Evolutionary conservation across 2,888 invertebrate genomes (phyloP), one percentile per base, ranked within the genome.

Genomic region (Eugnorisma glareosa): DNA sequence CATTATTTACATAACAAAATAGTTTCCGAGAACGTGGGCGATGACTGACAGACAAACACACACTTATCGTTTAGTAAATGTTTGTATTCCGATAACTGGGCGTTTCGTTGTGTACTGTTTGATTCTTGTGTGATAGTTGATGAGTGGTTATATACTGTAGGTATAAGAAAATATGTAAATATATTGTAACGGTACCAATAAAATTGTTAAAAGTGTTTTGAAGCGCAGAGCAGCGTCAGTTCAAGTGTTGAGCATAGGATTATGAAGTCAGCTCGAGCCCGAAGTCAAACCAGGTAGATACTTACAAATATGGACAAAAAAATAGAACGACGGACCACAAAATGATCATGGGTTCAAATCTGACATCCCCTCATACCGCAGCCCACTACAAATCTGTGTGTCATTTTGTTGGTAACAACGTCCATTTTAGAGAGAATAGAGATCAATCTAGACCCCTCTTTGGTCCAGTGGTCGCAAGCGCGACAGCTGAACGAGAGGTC

Each of bases 51-150:
- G 75, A 87, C 88, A 85, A 83, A 87, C 51, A 88, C 73, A 84
- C 81, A 90, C 82, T 88, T 89, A 90, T 90, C 90, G 82, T 71
- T 83, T 40, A 37, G 72, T 88, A 79, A 85, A 84, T 88, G 81
- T 88, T 88, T 84, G 83, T 75, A 66, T 37, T 31, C 21, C 21
- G 77, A 81, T 84, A 77, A 75, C 59, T 73, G 67, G 51, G 61
- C 43, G 71, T 68, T 75, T 11, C 28, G 11, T 31, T 67, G 63
- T 35, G 10, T 18, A 31, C 54, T 68, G 15, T 71, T 73, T 64
- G 64, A 63, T 64, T 35, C 35, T 57, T 43, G 57, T 67, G 43
- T 68, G 63, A 43, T 31, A 57, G 15, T 35, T n/a, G 31, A 77
- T 24, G 18, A 0, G 8, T 51, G 6, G 40, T 40, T 40, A 7